Evolutionary conservation across 2,888 invertebrate genomes (phyloP).

Genomic region (Lingula anatina): DNA sequence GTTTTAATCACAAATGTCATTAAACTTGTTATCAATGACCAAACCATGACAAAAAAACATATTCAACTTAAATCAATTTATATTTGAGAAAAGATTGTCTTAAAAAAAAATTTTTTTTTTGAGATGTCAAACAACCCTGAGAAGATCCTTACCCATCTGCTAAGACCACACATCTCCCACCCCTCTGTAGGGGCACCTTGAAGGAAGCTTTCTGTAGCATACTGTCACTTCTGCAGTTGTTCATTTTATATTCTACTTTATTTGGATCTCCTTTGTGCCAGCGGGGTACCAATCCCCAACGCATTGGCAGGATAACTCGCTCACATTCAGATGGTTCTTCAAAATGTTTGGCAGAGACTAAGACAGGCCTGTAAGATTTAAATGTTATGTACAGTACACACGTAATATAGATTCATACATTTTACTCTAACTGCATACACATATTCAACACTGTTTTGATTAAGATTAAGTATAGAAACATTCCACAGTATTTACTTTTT

Average conservation of each 20-base stretch:
- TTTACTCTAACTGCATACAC: too few relatives aligned
- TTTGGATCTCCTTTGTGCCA: constrained; percentile 68
- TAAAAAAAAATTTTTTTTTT: neutral
- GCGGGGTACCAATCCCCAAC: constrained; percentile 78
- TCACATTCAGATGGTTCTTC: too few relatives aligned
- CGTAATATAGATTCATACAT: too few relatives aligned
- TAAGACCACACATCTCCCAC: constrained; percentile 71
- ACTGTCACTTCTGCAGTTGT: constrained; percentile 73
- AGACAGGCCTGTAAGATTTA: constrained; percentile 61
- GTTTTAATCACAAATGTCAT: too few relatives aligned
- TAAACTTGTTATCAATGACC: too few relatives aligned
- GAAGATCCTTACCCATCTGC: constrained; percentile 66
- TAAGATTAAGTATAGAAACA: too few relatives aligned
- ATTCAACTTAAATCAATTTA: neutral
- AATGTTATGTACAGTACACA: too few relatives aligned
- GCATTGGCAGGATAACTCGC: constrained; percentile 69
- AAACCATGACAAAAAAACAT: constrained; percentile 1
- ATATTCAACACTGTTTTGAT: too few relatives aligned
- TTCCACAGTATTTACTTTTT: too few relatives aligned
- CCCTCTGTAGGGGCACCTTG: constrained; percentile 62
- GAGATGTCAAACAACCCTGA: neutral
- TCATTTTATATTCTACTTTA: constrained; percentile 65
- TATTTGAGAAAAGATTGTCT: neutral
- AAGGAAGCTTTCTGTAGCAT: constrained; percentile 68
- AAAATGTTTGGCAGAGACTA: constrained; percentile 65